Evolutionary conservation across 2,888 invertebrate genomes (phyloP).

Genomic region (Eupithecia dodoneata): DNA sequence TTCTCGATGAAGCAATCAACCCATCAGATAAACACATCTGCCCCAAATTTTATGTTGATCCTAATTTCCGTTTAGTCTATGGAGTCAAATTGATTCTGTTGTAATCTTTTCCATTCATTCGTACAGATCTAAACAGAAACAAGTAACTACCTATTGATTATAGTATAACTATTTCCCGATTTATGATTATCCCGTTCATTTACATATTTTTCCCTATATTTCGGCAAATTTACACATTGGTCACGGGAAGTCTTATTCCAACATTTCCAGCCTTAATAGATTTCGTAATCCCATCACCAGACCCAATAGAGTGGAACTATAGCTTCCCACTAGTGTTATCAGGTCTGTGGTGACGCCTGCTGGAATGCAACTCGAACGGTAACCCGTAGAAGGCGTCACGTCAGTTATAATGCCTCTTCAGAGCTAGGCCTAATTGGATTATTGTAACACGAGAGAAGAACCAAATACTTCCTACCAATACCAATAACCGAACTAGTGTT

Average conservation of each 20-base stretch:
- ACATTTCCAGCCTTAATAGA: neutral
- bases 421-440: constrained; percentile 40
- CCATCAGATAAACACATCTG: neutral
- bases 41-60: neutral
- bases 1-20: no score
- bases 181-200: neutral
- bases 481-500: neutral
- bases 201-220: neutral
- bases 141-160: neutral
- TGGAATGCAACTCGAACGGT: constrained; percentile 59
- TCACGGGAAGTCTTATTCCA: neutral
- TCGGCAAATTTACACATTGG: neutral
- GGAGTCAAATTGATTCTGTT: neutral
- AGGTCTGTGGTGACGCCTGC: constrained; percentile 38
- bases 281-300: neutral
- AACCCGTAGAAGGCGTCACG: constrained; percentile 60
- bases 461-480: neutral
- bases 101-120: neutral
- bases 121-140: neutral
- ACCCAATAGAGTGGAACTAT: constrained; percentile 8
- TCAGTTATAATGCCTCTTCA: constrained; percentile 58
- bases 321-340: neutral
- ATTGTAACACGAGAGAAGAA: constrained; percentile 28
- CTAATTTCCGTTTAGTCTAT: neutral
- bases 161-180: neutral